Evolutionary conservation across 2,797 vertebrate species (phyloP), one percentile per base, ranked within the genome.

Genomic region (Alosa sapidissima): DNA sequence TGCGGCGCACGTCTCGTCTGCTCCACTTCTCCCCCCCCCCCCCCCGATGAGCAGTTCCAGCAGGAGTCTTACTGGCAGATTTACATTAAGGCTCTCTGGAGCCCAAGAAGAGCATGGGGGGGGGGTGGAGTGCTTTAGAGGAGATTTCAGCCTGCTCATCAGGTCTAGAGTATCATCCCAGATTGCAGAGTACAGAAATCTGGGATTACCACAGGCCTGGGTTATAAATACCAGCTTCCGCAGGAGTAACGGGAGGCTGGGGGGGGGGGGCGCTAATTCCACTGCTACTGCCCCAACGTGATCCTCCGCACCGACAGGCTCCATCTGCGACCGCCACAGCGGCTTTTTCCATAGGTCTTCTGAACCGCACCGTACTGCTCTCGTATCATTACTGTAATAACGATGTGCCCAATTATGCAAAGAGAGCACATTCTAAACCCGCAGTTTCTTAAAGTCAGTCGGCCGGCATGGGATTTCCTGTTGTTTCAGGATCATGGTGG

Each of bases 141-240:
- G 41, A 58, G 51, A 81, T 85, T 82, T 86, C 81, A 85, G 84
- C 36, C 36, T 28, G 5, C 83, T 85, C 68, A 83, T 82, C 81
- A 85, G 36, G 82, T 68, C 81, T 19, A 49, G 62, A 51, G 84
- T 60, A 84, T 86, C 84, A 85, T 85, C 55, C 83, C 65, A 28
- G 85, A 88, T 87, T 87, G 85, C 60, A 51, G 54, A 84, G 83
- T 68, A 81, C 55, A 81, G 33, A 83, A 87, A 86, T 84, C 81
- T n/a, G 41, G 88, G 88, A 88, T 88, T 88, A 89, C 68, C 41
- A 81, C 19, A 54, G 75, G 60, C 51, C 72, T 45, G 62, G 72
- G 82, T 54, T 85, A 68, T 86, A 85, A 86, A 86, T 85, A 85
- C 85, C 82, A 45, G 81, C 81, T 75, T 47, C 45, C 72, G 28